Base-by-base conservation (phyloP, 2,113 vertebrate species). In the Dryoscopus gambensis region DNA sequence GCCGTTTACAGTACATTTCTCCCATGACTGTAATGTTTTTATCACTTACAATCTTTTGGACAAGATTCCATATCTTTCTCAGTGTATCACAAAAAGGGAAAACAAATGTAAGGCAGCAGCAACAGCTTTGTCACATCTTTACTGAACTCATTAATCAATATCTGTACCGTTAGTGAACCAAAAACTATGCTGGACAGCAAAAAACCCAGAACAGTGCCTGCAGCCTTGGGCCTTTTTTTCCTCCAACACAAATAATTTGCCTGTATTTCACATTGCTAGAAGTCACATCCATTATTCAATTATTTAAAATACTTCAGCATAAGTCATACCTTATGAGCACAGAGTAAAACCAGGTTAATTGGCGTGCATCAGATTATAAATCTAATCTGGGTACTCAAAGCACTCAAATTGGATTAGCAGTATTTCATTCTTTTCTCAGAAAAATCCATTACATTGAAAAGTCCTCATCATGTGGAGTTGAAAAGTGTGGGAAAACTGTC, bases 321-420 rank as follows among this genome's bases (percentile, higher is more conserved):
- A 86, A 90, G 92, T 92, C 39, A 68, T 82, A 87, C 84, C 91
- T 95, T 57, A 67, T 57, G 57, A 96, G 42, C 17, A 35, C 39
- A 55, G 52, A 84, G 64, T 53, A 82, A 95, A 93, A 84, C 19
- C 59, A 88, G 68, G 70, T 85, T 90, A 93, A 94, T 65, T 96
- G 84, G 71, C 83, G 93, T 94, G 75, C 44, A 71, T 81, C 83
- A 84, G 92, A 96, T 96, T 96, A 95, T 27, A 68, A 86, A 52
- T 75, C 46, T 90, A 95, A 97, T 95, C 93, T 84, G 92, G 57
- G 19, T 80, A 71, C 42, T 90, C 50, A 42, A 60, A 84, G 73
- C 35, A 91, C 25, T 40, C 55, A 22, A 49, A 44, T 87, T 71
- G 93, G 88, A 94, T 84, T 90, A 89, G 50, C 46, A 16, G 44